phyloP scores from a whole-genome alignment of 1,140 invertebrate genomes.

The Octopus sinensis region DNA sequence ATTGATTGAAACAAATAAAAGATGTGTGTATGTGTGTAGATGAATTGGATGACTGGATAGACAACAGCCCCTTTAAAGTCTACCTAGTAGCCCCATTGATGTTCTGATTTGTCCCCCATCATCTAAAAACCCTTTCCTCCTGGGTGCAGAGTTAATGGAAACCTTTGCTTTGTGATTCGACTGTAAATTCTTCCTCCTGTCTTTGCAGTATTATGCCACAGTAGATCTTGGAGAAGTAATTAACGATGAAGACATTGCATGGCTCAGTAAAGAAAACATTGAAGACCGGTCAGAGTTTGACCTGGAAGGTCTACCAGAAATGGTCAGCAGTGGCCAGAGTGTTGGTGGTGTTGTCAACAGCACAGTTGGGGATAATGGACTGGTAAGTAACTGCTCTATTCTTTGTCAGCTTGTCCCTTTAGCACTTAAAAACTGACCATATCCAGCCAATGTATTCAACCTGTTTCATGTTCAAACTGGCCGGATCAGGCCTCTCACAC shows the following conservation, averaged over 20 bases:
- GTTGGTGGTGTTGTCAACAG: slow-evolving; percentile 78
- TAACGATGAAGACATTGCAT: slow-evolving; percentile 83
- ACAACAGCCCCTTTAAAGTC: no score
- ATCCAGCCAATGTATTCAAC: neutral
- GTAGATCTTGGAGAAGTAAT: slow-evolving; percentile 81
- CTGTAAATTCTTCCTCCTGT: neutral
- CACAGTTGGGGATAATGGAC: slow-evolving; percentile 12
- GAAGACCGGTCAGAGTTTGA: slow-evolving; percentile 75
- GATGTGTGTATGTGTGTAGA: no score
- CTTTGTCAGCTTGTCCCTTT: neutral
- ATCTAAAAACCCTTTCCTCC: no score
- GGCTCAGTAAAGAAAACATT: slow-evolving; percentile 89
- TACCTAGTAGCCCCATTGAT: no score
- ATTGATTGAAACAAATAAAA: no score
- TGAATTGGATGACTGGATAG: no score
- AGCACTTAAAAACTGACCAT: neutral
- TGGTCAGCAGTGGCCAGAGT: slow-evolving; percentile 90
- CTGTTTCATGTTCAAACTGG: no score
- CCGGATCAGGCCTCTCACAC: no score
- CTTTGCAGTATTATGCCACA: slow-evolving; percentile 83
- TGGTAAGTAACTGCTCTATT: neutral
- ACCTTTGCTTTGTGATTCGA: no score
- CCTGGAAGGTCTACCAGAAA: slow-evolving; percentile 79
- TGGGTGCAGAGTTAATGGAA: no score
- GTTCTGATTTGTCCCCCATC: no score